A percentile compares a stretch with the other conserved stretches of the same genome.
phyloP scores from a whole-genome alignment of 2,888 invertebrate species.

The Chironomus tentans region DNA sequence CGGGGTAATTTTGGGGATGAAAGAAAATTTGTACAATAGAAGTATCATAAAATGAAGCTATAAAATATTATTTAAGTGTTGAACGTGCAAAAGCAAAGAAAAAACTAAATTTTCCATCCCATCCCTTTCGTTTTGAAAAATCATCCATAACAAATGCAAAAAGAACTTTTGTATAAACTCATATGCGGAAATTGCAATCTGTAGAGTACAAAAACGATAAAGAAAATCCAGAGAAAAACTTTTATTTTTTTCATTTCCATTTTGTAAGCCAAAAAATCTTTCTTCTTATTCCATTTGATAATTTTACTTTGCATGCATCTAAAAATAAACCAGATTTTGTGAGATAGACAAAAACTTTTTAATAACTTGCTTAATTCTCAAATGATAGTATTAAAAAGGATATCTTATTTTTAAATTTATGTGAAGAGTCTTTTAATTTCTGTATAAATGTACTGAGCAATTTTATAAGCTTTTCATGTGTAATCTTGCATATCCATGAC shows the following conservation, averaged over 20 bases:
- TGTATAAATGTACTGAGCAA: too few relatives aligned
- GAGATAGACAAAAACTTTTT: background rate
- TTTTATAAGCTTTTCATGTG: too few relatives aligned
- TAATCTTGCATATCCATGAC: too few relatives aligned
- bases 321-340: background rate
- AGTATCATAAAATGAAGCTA: constrained; percentile 11
- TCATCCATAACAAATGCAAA: background rate
- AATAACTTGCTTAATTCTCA: background rate
- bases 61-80: constrained; percentile 23
- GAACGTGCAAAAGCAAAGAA: background rate
- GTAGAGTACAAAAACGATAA: too few relatives aligned
- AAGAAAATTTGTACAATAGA: background rate
- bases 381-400: background rate
- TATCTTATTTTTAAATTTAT: background rate
- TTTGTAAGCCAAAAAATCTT: too few relatives aligned
- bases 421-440: too few relatives aligned
- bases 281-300: background rate
- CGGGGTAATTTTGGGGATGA: background rate
- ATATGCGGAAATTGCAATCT: background rate
- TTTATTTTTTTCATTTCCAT: too few relatives aligned
- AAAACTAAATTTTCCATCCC: background rate
- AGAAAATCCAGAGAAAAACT: too few relatives aligned
- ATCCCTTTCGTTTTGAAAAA: too few relatives aligned
- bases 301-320: background rate
- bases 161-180: background rate